Percentiles rank a stretch among this genome's conserved stretches.
phyloP scores from a whole-genome alignment of 1,140 invertebrate genomes.

The Coboldia fuscipes region DNA sequence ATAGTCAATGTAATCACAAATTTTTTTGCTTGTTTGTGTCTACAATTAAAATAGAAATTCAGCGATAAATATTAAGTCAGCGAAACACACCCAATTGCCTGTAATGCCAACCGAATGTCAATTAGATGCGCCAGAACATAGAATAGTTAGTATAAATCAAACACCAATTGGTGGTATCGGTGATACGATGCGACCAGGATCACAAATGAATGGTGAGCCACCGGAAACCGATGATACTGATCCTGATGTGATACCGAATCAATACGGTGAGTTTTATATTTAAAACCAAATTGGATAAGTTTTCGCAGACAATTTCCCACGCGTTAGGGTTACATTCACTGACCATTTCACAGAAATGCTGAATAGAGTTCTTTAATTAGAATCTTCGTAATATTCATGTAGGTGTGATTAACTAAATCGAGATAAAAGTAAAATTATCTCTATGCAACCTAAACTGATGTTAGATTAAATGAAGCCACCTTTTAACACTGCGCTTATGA shows the following conservation, averaged over 20 bases:
- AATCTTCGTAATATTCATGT: no score
- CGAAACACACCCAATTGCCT: conserved; percentile 19
- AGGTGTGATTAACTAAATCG: no score
- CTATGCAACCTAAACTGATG: no score
- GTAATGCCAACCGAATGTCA: conserved; percentile 19
- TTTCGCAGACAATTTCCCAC: no score
- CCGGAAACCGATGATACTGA: conserved; percentile 39
- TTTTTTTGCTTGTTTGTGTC: not conserved
- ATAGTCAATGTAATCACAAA: no score
- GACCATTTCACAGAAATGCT: no score
- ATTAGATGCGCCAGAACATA: conserved; percentile 16
- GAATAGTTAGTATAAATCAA: conserved; percentile 7
- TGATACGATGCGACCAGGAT: conserved; percentile 10
- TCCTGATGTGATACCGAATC: conserved; percentile 65
- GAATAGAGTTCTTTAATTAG: no score
- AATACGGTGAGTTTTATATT: conserved; percentile 36
- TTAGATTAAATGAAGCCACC: no score
- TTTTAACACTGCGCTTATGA: no score
- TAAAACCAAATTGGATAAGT: not conserved
- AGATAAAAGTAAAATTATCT: no score
- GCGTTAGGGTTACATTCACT: no score
- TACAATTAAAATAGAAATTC: conserved; percentile 11
- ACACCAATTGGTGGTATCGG: conserved; percentile 4
- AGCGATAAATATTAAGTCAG: conserved; percentile 19
- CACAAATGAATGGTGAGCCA: conserved; percentile 22